Conservation (phyloP, 92 coral and sea anemone genomes). For the Siderastrea radians region DNA sequence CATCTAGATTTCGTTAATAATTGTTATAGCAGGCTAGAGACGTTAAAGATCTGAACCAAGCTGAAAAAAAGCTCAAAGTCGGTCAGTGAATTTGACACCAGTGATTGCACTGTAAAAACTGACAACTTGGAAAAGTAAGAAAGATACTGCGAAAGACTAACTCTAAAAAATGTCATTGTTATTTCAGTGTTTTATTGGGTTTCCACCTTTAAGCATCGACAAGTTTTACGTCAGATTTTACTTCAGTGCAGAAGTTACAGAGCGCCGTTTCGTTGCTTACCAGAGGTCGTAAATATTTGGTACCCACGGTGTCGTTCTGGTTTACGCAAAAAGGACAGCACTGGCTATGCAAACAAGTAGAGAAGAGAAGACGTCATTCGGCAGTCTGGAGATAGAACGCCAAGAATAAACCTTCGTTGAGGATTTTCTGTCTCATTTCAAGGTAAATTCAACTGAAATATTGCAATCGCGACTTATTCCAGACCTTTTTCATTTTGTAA, state of each 20-base stretch:
- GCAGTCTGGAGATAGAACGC: background rate
- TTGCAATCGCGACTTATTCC: background rate
- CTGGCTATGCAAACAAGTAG: background rate
- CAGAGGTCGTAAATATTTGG: background rate
- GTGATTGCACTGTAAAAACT: background rate
- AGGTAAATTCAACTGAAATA: conserved; percentile 1
- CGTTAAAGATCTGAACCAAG: no score
- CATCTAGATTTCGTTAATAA: background rate
- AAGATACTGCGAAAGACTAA: background rate
- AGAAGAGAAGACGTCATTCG: background rate
- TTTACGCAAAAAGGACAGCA: background rate
- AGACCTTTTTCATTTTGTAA: background rate
- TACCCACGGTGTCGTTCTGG: background rate
- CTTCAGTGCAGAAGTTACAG: conserved; percentile 6
- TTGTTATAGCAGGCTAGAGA: conserved; percentile 4
- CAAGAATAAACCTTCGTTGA: background rate
- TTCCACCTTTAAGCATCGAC: background rate
- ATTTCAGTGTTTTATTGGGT: background rate
- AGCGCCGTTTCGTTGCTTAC: background rate
- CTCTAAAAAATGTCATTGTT: background rate
- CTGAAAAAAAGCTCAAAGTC: background rate
- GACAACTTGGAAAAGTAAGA: background rate
- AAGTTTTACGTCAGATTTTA: background rate
- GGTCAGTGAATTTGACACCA: background rate
- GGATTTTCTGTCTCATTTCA: background rate